These are phyloP conservation scores for Oreochromis spilurus DNA, from an alignment of 2,113 vertebrate genomes.

Conservation along the genomic window DNA sequence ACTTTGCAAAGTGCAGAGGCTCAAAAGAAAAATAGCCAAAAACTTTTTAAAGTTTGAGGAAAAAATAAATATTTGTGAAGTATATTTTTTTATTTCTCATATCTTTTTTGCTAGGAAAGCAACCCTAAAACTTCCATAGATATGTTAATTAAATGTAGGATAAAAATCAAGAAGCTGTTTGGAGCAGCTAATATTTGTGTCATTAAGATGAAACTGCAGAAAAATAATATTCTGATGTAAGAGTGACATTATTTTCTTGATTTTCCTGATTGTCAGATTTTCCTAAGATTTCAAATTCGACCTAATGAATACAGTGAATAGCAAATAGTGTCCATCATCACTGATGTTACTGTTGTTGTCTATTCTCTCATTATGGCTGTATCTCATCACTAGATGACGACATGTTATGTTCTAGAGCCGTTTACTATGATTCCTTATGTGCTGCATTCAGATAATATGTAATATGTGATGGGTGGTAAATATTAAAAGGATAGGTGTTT, in stretches of 20 bases:
- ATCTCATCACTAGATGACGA: not conserved
- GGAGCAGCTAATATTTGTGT: not conserved
- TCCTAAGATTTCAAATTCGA: not conserved
- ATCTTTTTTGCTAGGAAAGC: not conserved
- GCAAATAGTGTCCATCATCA: not conserved
- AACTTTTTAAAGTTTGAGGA: not conserved
- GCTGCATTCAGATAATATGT: not conserved
- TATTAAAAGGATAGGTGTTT: not conserved
- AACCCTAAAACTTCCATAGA: not conserved
- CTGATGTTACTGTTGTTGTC: not conserved
- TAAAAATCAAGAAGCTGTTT: not conserved
- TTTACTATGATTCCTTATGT: not conserved
- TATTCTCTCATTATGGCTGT: not conserved
- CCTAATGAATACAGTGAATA: accelerated
- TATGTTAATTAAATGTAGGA: not conserved
- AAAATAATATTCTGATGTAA: accelerated
- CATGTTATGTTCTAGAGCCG: not conserved
- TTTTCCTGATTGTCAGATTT: not conserved
- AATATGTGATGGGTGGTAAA: not conserved
- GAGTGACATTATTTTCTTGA: not conserved
- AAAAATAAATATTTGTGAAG: not conserved
- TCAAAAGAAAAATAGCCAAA: accelerated
- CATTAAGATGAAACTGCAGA: not conserved
- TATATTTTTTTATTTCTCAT: accelerated
- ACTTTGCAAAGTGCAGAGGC: not conserved